Evolutionary conservation across 2,888 invertebrate genomes (phyloP).

Genomic region (Xestia ashworthii): DNA sequence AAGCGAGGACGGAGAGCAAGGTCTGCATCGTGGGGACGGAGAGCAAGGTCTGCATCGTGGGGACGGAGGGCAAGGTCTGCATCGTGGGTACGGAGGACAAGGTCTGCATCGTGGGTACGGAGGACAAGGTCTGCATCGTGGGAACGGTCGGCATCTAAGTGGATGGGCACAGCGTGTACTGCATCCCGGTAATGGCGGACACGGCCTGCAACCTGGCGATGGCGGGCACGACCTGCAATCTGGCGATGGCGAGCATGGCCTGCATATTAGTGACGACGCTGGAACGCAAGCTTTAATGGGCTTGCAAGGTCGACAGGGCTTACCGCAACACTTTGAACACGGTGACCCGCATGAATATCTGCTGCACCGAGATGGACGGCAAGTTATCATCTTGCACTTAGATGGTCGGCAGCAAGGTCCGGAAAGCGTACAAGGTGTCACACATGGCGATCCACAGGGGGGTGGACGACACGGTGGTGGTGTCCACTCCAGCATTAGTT

Average conservation of each 20-base stretch:
- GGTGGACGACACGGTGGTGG: conserved; percentile 79
- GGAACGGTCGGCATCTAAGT: conserved; percentile 1
- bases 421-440: conserved; percentile 37
- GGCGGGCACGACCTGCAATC: not conserved
- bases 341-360: conserved; percentile 58
- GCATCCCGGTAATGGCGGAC: not conserved
- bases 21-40: not conserved
- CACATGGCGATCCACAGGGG: conserved; percentile 46
- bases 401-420: conserved; percentile 38
- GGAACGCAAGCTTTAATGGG: conserved; percentile 38
- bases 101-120: not conserved
- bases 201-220: conserved; percentile 10
- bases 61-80: conserved; percentile 11
- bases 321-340: conserved; percentile 50
- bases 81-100: not conserved
- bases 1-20: not conserved
- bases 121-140: not conserved
- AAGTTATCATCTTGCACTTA: conserved; percentile 49
- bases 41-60: conserved; percentile 23
- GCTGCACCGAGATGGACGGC: conserved; percentile 51
- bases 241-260: not conserved
- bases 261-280: conserved; percentile 8
- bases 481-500: conserved; percentile 87
- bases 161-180: not conserved
- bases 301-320: conserved; percentile 45